Evolutionary conservation across 2,888 invertebrate genomes (phyloP).

Genomic region (Clepsis dumicolana): DNA sequence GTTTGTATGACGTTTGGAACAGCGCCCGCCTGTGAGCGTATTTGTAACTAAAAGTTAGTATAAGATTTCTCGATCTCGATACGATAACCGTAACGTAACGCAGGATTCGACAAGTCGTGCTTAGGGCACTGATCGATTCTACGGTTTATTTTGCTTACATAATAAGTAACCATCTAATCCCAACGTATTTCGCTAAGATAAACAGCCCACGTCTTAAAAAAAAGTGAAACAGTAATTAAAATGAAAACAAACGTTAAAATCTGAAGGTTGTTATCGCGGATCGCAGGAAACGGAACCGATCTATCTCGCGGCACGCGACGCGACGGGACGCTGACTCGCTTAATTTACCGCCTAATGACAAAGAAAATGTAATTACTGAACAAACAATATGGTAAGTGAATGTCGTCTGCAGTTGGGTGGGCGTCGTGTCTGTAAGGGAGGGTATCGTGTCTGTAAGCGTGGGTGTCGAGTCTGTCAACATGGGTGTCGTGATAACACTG

Average conservation of each 20-base stretch:
- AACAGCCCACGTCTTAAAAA: background rate
- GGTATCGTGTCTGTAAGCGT: background rate
- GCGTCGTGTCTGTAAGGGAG: background rate
- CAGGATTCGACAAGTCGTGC: too few species aligned
- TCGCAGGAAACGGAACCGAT: slow-evolving; percentile 44
- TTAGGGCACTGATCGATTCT: too few species aligned
- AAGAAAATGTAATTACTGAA: slow-evolving; percentile 34
- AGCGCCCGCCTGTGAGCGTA: too few species aligned
- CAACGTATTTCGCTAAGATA: background rate
- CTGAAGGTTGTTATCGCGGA: slow-evolving; percentile 35
- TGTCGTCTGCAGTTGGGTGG: background rate
- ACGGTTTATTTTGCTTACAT: too few species aligned
- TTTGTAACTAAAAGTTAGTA: too few species aligned
- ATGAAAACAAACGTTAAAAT: slow-evolving; percentile 42
- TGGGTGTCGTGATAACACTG: too few species aligned
- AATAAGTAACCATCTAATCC: background rate
- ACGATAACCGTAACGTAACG: too few species aligned
- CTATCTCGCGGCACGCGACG: slow-evolving; percentile 39
- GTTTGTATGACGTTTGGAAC: too few species aligned
- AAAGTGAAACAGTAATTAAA: slow-evolving; percentile 32
- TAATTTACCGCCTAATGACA: slow-evolving; percentile 37
- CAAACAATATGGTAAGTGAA: slow-evolving; percentile 12
- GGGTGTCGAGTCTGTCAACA: too few species aligned
- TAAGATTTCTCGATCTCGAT: too few species aligned
- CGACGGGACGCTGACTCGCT: slow-evolving; percentile 1